Base-by-base conservation (phyloP, 2,113 vertebrate genomes). In the Scomber japonicus region DNA sequence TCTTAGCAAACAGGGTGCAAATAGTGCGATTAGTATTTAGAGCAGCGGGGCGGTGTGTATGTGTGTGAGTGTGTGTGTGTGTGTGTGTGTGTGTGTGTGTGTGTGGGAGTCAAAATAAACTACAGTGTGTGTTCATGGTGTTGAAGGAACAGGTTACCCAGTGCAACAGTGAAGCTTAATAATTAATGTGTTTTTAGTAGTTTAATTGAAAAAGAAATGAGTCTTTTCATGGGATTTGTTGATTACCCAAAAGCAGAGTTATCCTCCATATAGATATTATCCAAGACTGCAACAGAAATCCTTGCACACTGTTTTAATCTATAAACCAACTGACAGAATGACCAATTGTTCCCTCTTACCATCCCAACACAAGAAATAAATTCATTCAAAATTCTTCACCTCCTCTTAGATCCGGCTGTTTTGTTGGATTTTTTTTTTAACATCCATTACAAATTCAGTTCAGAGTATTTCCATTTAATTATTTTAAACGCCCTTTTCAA, bases 401-500 rank as follows among this genome's bases (percentile, higher is more conserved):
- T 57, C 30, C 30, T n/a, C 24, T 27, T 27, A 27, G 12, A 14
- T 14, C 4, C 40, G 31, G 31, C 54, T 27, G 17, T 50, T 61
- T 54, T 27, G 21, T 21, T 21, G 21, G 24, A 27, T 17, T 27
- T 11, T 66, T 27, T 78, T 13, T 40, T 40, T 12, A 15, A 40
- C 31, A 75, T 35, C 54, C 15, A 11, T 54, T 77, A 73, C 30
- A 50, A 72, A 85, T 78, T 76, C 48, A 54, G 44, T 10, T 72
- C 54, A 6, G 11, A 27, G 35, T 40, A 69, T 86, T 84, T 74
- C 40, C 44, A 86, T 78, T 40, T 60, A 48, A 75, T 78, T 63
- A 65, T 68, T 81, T 68, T 50, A 61, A 73, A 72, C 66, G 53
- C 50, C 65, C 71, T 76, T 87, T 81, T 84, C 49, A 80, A 56